phyloP scores from a whole-genome alignment of 1,140 invertebrate genomes.

The Medauroidea extradentata region DNA sequence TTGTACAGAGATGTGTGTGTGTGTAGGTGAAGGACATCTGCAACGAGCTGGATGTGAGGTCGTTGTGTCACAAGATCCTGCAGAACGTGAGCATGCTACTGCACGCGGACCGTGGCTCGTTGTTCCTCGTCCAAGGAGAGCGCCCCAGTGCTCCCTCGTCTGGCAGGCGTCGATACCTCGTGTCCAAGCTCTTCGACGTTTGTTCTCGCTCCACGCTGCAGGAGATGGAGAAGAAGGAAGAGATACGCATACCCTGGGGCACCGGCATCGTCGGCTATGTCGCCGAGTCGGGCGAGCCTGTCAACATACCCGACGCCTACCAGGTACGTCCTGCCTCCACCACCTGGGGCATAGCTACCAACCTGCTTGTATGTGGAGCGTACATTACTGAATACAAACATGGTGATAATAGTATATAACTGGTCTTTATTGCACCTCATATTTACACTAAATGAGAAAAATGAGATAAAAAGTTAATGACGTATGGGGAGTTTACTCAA shows the following conservation, averaged over 20 bases:
- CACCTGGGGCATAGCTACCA: no score
- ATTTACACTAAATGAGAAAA: no score
- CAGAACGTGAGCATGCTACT: constrained; percentile 91
- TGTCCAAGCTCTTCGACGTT: constrained; percentile 93
- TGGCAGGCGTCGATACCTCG: constrained; percentile 57
- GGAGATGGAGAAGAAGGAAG: constrained; percentile 87
- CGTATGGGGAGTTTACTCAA: no score
- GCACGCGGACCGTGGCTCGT: constrained; percentile 86
- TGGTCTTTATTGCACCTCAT: no score
- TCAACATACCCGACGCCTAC: constrained; percentile 95
- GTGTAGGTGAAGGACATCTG: constrained; percentile 88
- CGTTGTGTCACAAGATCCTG: constrained; percentile 92
- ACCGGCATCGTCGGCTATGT: constrained; percentile 92
- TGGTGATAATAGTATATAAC: no score
- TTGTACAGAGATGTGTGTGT: neutral
- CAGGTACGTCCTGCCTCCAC: constrained; percentile 56
- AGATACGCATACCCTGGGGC: constrained; percentile 87
- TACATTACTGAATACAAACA: no score
- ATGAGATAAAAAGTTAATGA: no score
- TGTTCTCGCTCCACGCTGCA: constrained; percentile 83
- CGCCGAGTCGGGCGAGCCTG: constrained; percentile 84
- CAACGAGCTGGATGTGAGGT: constrained; percentile 90
- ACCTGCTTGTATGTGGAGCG: no score
- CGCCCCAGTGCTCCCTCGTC: constrained; percentile 32
- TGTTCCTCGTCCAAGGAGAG: constrained; percentile 88